A percentile compares a stretch with the other conserved stretches of the same genome.
phyloP scores from a whole-genome alignment of 2,113 vertebrate species.

The rat (Rattus norvegicus) region GRCr8 NC_086019.1:19972501-19973000 shows the following conservation, averaged over 20 bases:
- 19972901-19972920: conserved; percentile 57
- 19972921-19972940: conserved; percentile 68
- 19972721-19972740: conserved; percentile 66
- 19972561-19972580: not conserved
- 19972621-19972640: conserved; percentile 30
- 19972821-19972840: conserved; percentile 66
- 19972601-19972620: conserved; percentile 32
- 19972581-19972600: not conserved
- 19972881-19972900: conserved; percentile 68
- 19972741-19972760: conserved; percentile 72
- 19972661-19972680: conserved; percentile 48
- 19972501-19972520: not conserved
- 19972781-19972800: conserved; percentile 73
- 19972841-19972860: conserved; percentile 69
- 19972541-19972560: not conserved
- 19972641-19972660: conserved; percentile 70
- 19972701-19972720: conserved; percentile 57
- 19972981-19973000: conserved; percentile 54
- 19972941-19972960: not conserved
- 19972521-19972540: not conserved
- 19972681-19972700: conserved; percentile 7
- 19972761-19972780: conserved; percentile 60
- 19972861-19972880: conserved; percentile 72
- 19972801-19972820: conserved; percentile 74
- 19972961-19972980: conserved; percentile 56